These are phyloP conservation scores for Neoscelio sp. DNA, from an alignment of 2,888 invertebrate genomes.

Conservation along the genomic window DNA sequence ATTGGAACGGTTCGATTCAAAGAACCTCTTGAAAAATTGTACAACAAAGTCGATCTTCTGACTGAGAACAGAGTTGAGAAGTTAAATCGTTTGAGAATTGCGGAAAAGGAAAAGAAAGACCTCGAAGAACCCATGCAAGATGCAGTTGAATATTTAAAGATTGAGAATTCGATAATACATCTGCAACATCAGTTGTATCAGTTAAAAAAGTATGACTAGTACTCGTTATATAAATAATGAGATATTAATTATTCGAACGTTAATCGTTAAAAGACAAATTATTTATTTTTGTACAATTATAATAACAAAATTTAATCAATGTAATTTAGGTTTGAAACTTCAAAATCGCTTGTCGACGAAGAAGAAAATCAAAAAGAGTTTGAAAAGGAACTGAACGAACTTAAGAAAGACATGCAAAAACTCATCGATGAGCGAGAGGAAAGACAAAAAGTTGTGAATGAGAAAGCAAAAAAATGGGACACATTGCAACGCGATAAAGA, in stretches of 20 bases:
- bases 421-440: conserved; percentile 79
- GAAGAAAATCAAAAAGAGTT: conserved; percentile 72
- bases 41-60: conserved; percentile 89
- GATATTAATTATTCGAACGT: too few relatives aligned
- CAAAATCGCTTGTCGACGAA: conserved; percentile 70
- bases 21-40: conserved; percentile 91
- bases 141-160: conserved; percentile 90
- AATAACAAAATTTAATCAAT: not conserved
- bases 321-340: conserved; percentile 70
- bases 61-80: conserved; percentile 91
- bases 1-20: conserved; percentile 95
- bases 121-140: conserved; percentile 91
- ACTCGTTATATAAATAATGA: conserved; percentile 12
- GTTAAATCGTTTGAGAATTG: conserved; percentile 92
- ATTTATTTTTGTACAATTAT: conserved; percentile 5
- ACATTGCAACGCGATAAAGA: conserved; percentile 86
- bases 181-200: conserved; percentile 78
- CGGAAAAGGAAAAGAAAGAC: conserved; percentile 92
- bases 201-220: conserved; percentile 78
- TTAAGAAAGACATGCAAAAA: conserved; percentile 74
- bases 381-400: conserved; percentile 73
- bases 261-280: too few relatives aligned
- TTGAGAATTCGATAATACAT: conserved; percentile 90
- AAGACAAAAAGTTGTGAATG: conserved; percentile 84
- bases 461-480: conserved; percentile 83